These are phyloP conservation scores for Phaethornis superciliosus DNA, from an alignment of 2,113 vertebrate genomes.

Conservation along the genomic window DNA sequence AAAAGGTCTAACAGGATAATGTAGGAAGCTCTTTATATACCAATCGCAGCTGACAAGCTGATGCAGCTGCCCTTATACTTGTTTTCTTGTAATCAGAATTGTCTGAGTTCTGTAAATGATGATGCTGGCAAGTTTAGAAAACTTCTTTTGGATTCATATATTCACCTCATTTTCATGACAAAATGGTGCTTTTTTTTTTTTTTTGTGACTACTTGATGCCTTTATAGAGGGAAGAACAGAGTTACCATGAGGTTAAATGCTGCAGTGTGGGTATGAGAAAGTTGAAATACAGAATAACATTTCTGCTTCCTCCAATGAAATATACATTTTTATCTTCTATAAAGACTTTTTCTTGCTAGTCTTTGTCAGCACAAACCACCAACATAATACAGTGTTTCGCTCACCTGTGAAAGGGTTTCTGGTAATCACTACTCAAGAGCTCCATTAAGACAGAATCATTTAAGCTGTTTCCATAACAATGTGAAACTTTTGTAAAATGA, in stretches of 20 bases:
- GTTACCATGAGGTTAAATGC: conserved; percentile 44
- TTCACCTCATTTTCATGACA: conserved; percentile 41
- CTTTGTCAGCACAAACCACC: conserved; percentile 60
- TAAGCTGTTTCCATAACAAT: conserved; percentile 54
- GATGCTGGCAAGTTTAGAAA: neutral
- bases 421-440: conserved; percentile 53
- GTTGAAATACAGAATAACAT: conserved; percentile 56
- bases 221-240: conserved; percentile 44
- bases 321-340: conserved; percentile 63
- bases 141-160: conserved; percentile 16
- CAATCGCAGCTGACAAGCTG: neutral
- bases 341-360: conserved; percentile 64
- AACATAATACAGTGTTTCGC: conserved; percentile 60
- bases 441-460: conserved; percentile 63
- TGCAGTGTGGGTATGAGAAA: conserved; percentile 3
- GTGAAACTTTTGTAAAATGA: conserved; percentile 45
- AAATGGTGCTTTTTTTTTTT: neutral
- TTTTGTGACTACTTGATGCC: conserved; percentile 6
- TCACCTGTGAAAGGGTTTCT: conserved; percentile 74
- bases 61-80: neutral
- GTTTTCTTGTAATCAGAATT: neutral
- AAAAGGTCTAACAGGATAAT: neutral
- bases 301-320: conserved; percentile 60
- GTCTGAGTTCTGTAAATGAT: neutral
- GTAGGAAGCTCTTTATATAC: neutral